Conservation (phyloP, 2,113 vertebrate genomes). For the human (Homo sapiens) region DNA sequence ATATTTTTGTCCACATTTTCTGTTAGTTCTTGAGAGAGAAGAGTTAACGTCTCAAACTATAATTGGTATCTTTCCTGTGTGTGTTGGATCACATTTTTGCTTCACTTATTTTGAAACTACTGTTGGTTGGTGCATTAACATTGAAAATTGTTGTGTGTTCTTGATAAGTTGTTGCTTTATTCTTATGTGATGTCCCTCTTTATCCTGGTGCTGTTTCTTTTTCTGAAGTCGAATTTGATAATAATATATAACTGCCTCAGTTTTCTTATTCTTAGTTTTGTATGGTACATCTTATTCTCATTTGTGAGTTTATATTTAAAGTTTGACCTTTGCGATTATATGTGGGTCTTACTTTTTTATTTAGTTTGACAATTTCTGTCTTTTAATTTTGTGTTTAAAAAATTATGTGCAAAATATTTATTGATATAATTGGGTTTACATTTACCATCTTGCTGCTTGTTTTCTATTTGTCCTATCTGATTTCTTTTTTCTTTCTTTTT, state of each 20-base stretch:
- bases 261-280: slow-evolving; percentile 47
- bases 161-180: neutral
- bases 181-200: neutral
- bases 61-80: neutral
- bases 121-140: neutral
- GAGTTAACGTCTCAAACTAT: neutral
- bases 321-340: neutral
- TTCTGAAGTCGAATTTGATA: neutral
- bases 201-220: neutral
- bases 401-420: neutral
- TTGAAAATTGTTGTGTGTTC: neutral
- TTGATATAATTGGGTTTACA: neutral
- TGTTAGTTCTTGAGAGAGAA: slow-evolving; percentile 9
- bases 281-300: neutral
- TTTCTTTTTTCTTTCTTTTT: neutral
- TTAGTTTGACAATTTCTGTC: neutral
- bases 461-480: neutral
- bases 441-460: neutral
- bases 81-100: neutral
- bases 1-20: neutral
- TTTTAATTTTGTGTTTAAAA: slow-evolving; percentile 15
- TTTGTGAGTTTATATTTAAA: slow-evolving; percentile 41
- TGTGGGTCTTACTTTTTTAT: slow-evolving; percentile 29
- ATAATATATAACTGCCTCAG: neutral
- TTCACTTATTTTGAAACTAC: neutral